These are phyloP conservation scores for Anguilla marmorata DNA, from an alignment of 2,797 vertebrate genomes.

Conservation along the genomic window DNA sequence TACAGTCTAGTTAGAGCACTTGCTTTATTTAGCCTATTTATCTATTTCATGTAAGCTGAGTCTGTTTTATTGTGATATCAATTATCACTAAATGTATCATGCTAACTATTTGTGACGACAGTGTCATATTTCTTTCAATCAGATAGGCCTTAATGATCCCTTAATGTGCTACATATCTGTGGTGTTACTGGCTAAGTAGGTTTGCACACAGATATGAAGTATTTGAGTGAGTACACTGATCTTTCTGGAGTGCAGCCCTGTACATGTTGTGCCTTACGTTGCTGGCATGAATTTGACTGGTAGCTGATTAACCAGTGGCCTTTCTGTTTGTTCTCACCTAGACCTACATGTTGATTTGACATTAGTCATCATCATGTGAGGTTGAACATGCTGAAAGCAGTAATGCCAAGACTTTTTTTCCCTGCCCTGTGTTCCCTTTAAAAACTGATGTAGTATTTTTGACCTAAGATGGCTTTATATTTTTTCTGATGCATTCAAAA, in stretches of 20 bases:
- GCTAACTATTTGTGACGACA: background rate
- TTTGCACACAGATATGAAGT: background rate
- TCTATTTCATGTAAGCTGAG: background rate
- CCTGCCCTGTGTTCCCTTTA: background rate
- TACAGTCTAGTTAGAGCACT: background rate
- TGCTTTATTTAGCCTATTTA: background rate
- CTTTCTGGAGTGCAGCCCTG: background rate
- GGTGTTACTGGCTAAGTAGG: background rate
- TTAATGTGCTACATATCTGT: background rate
- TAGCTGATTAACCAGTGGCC: background rate
- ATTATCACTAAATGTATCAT: background rate
- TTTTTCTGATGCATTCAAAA: background rate
- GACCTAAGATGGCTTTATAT: background rate
- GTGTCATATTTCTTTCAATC: background rate
- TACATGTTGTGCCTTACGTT: background rate
- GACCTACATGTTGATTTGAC: background rate
- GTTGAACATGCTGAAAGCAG: background rate
- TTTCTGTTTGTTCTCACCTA: background rate
- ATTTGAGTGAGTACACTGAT: background rate
- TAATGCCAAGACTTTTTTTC: background rate
- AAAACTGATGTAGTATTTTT: background rate
- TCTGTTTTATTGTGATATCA: background rate
- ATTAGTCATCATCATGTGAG: background rate
- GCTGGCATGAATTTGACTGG: background rate
- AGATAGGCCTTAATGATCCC: no score